Evolutionary conservation across 2,797 vertebrate species (phyloP).

Genomic region (Chaetodon trifasciatus): DNA sequence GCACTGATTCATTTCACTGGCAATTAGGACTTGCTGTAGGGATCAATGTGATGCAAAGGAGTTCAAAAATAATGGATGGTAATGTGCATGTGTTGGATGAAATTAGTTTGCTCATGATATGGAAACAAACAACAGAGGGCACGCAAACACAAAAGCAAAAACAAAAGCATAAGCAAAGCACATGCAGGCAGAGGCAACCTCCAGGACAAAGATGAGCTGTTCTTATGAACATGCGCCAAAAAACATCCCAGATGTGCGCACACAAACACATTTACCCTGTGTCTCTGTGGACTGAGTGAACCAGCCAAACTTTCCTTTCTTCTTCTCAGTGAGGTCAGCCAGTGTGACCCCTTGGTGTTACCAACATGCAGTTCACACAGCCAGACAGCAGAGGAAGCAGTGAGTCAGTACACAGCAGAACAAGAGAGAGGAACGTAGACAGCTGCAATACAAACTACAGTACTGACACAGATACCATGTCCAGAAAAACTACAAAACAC

Average conservation of each 20-base stretch:
- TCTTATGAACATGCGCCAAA: slow-evolving; percentile 43
- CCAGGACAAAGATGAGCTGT: slow-evolving; percentile 42
- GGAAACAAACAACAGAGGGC: slow-evolving; percentile 13
- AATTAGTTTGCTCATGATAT: slow-evolving; percentile 6
- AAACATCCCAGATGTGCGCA: background rate
- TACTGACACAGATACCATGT: slow-evolving; percentile 55
- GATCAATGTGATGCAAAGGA: slow-evolving; percentile 1
- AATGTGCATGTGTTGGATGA: background rate
- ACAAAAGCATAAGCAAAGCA: slow-evolving; percentile 51
- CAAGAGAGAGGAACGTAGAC: slow-evolving; percentile 60
- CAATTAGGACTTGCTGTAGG: background rate
- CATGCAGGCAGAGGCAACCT: slow-evolving; percentile 30
- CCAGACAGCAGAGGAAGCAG: slow-evolving; percentile 90
- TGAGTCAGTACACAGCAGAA: slow-evolving; percentile 73
- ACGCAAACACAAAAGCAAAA: slow-evolving; percentile 44
- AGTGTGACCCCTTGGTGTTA: slow-evolving; percentile 93
- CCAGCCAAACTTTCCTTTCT: slow-evolving; percentile 95
- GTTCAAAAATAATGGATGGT: slow-evolving; percentile 1
- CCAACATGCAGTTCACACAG: slow-evolving; percentile 90
- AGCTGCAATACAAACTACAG: slow-evolving; percentile 58
- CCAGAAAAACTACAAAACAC: slow-evolving; percentile 39
- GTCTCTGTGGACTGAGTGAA: slow-evolving; percentile 95
- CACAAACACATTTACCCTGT: slow-evolving; percentile 91
- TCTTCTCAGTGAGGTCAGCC: slow-evolving; percentile 97
- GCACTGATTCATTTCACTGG: background rate